Base-by-base conservation (phyloP, 2,113 vertebrate genomes). In the Bucco capensis region DNA sequence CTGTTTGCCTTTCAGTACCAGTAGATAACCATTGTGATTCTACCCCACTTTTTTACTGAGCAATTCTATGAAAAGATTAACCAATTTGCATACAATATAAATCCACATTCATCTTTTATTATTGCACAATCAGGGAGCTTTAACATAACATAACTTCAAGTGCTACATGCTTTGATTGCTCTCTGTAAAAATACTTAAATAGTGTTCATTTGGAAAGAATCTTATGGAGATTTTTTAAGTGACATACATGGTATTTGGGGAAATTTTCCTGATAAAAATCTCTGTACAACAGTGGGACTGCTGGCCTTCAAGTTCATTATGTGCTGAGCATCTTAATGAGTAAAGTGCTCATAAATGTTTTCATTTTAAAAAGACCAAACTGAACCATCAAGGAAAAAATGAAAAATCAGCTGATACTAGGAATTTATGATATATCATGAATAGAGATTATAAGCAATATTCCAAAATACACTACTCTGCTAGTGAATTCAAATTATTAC, bases 1-100 rank as follows among this genome's bases (percentile, higher is more conserved):
- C 8, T 70, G 42, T 88, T 75, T 86, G 53, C 69, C 51, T 94
- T 90, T 88, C 56, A 44, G 53, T 13, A 50, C 72, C 7, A 31
- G 69, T 14, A 91, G 76, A 90, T 19, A 83, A 86, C 72, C n/a
- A 30, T 3, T 27, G 27, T 28, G 40, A 74, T 76, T 73, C 74
- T 73, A 67, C 38, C 25, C 47, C 2, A 6, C 18, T 30, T 94
- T 83, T 84, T 79, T 86, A 88, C 40, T 56, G 74, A 91, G 60
- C 56, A 80, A 49, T 74, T 64, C 51, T 67, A 76, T 31, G 71
- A 92, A 92, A 90, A 82, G 47, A 90, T 93, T 93, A 91, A 94
- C 93, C 86, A 89, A 93, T 95, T 92, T 96, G 81, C 78, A 89
- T 92, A 87, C 89, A 94, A 95, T 94, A 93, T 62, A 96, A 94